These are phyloP conservation scores for Eulemur coronatus DNA, from an alignment of 2,797 vertebrate genomes.

Conservation along the genomic window DNA sequence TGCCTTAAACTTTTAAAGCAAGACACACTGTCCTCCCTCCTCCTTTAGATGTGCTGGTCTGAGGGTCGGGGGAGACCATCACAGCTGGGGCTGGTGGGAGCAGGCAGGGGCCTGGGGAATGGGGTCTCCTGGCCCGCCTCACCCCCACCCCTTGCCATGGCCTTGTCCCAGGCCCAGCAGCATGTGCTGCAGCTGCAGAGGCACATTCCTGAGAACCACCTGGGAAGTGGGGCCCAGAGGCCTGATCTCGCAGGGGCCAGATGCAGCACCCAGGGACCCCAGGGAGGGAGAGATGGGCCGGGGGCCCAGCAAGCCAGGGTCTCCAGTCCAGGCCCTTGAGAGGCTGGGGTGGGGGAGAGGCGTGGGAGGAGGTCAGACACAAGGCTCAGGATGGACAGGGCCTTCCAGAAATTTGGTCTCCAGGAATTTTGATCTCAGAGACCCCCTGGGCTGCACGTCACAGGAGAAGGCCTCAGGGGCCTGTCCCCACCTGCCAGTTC, in stretches of 20 bases:
- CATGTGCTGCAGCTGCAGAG: constrained; percentile 14
- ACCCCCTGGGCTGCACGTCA: neutral
- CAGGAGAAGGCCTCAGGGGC: neutral
- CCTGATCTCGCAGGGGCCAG: neutral
- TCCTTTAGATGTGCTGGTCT: neutral
- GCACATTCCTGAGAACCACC: neutral
- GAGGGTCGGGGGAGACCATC: neutral
- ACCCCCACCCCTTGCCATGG: neutral
- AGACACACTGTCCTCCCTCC: neutral
- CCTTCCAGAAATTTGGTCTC: neutral
- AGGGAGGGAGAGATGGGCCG: neutral
- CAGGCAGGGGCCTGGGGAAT: neutral
- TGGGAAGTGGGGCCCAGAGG: neutral
- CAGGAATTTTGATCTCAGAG: neutral
- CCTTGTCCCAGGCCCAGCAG: neutral
- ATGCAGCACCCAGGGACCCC: neutral
- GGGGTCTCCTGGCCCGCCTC: constrained; percentile 11
- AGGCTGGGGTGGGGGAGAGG: neutral
- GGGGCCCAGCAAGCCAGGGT: neutral
- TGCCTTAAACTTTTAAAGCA: neutral
- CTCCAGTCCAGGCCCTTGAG: neutral
- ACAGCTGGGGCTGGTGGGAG: neutral
- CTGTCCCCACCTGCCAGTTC: neutral
- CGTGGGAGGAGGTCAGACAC: neutral
- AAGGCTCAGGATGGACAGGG: neutral